Evolutionary conservation across 2,888 invertebrate genomes (phyloP), one percentile per base, ranked within the genome.

Genomic region (Pyralis farinalis): DNA sequence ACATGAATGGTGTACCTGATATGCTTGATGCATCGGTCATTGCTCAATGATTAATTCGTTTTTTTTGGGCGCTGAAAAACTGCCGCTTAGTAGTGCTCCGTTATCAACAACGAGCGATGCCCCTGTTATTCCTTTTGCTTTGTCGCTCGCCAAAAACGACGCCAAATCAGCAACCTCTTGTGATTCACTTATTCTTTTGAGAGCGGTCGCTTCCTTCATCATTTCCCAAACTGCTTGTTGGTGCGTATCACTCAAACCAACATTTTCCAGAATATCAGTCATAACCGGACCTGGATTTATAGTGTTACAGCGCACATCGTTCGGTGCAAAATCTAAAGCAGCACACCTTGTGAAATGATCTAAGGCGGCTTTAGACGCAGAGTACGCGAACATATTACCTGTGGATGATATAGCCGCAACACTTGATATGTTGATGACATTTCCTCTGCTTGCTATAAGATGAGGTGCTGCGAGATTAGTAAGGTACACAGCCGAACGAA

Each of bases 301-400:
- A 36, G 93, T 89, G 72, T 97, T 97, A 0, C 94, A 95, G 7
- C 25, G 25, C n/a, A 25, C 25, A 47, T 92, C 90, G 62, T 93
- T 92, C 0, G 88, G 49, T 20, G 93, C 94, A 40, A 95, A 75
- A 55, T 95, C 97, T 28, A 97, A 76, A 3, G 97, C 97, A 3
- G 92, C 85, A 67, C 96, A 95, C 60, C 93, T 90, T 0, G 97
- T 97, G 50, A 97, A 92, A 65, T 97, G 96, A 83, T 97, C 97
- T 2, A 97, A 74, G 1, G 95, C 96, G 16, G 62, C 61, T 44
- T 66, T 66, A 2, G 62, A 58, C 0, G 47, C 16, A 20, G 49
- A 40, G 33, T 61, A 63, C 3, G 53, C 43, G 12, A 52, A 59
- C 10, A 40, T 34, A 3, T 12, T 35, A 1, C 1, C 37, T 3